These are phyloP conservation scores for Leptoclinus maculatus DNA, from an alignment of 2,797 vertebrate species.

Conservation along the genomic window DNA sequence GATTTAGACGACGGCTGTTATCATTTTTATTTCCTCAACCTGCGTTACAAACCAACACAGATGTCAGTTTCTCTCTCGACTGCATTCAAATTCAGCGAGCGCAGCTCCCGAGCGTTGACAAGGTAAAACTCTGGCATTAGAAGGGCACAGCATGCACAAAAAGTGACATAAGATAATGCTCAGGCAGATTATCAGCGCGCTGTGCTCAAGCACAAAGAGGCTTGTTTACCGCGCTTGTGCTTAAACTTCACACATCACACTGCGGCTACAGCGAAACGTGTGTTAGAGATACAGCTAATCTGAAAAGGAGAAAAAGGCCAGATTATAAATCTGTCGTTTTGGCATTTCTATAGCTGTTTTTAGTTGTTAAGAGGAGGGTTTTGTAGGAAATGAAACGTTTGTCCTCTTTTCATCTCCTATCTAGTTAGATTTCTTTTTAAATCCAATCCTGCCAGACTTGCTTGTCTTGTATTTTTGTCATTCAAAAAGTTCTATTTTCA, in stretches of 20 bases:
- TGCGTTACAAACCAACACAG: slow-evolving; percentile 65
- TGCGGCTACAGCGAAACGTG: slow-evolving; percentile 24
- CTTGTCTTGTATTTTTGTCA: neutral
- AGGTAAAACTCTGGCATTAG: slow-evolving; percentile 63
- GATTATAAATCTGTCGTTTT: slow-evolving; percentile 26
- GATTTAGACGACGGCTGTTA: slow-evolving; percentile 76
- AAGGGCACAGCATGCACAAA: slow-evolving; percentile 52
- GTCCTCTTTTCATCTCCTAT: slow-evolving; percentile 11
- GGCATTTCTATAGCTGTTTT: slow-evolving; percentile 17
- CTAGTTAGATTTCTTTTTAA: slow-evolving; percentile 6
- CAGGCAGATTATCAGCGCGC: slow-evolving; percentile 66
- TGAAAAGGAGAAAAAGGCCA: slow-evolving; percentile 2
- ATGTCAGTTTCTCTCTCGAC: slow-evolving; percentile 66
- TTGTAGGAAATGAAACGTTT: slow-evolving; percentile 5
- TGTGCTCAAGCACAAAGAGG: slow-evolving; percentile 52
- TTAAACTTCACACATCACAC: slow-evolving; percentile 45
- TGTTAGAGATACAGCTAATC: slow-evolving; percentile 29
- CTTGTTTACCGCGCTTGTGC: slow-evolving; percentile 47
- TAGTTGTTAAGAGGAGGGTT: slow-evolving; percentile 14
- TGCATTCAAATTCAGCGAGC: slow-evolving; percentile 51
- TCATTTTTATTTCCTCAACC: slow-evolving; percentile 72
- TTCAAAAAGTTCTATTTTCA: neutral
- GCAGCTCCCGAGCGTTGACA: slow-evolving; percentile 51
- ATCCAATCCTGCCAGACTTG: neutral
- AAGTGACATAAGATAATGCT: slow-evolving; percentile 70